Evolutionary conservation across 2,797 vertebrate species (phyloP), one percentile per base, ranked within the genome.

Genomic region (Schizopygopsis malacanthus): DNA sequence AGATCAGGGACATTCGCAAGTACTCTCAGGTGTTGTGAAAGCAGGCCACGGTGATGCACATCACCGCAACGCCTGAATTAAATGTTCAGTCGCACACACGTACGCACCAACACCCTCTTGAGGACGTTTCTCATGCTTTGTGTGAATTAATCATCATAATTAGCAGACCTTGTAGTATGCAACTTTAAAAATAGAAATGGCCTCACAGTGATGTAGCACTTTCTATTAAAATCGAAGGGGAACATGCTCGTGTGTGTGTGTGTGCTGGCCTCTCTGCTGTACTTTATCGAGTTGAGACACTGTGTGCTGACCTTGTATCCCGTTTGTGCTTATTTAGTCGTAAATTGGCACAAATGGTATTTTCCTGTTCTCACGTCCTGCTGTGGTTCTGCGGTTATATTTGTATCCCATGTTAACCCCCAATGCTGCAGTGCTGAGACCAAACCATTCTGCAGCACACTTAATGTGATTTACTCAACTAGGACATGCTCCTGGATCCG

Each of bases 71-170:
- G 56, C 41, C 63, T 77, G 70, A 50, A 59, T 83, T 67, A 65
- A 37, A 67, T 65, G 81, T 83, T 82, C 77, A 70, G 41, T 28
- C 18, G 16, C 63, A 33, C 79, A 22, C 43, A 25, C 65, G 25
- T 47, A 69, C 52, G 4, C 41, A 1, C 79, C 22, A 12, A 70
- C 71, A 82, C 73, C 20, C 73, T 52, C 81, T 69, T 69, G 63
- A 83, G 84, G 84, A 83, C 70, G 37, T 75, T 78, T 33, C 72
- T 82, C 75, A 56, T 80, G 37, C 41, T 88, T 76, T 69, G 69
- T 76, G 67, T 88, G 87, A 80, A 88, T 86, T 88, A 76, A 88
- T 88, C 84, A 88, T 86, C 82, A 56, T 86, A 86, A 88, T 88
- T 88, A 88, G 84, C 84, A 80, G 81, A 45, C 33, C 72, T 83